These are phyloP conservation scores for Furcifer pardalis DNA, from an alignment of 2,797 vertebrate genomes.

Conservation along the genomic window DNA sequence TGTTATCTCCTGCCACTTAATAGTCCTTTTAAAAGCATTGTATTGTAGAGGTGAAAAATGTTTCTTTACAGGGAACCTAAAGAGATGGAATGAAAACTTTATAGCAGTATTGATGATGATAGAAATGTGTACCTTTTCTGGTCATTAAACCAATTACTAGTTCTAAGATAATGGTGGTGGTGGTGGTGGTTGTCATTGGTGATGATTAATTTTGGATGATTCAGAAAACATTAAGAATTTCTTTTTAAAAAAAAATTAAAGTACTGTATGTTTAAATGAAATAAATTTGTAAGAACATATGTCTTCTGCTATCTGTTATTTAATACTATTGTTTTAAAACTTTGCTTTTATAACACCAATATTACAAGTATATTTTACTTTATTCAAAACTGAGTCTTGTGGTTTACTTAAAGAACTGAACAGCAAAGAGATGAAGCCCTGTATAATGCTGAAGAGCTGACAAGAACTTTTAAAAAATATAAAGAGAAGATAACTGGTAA, in stretches of 20 bases:
- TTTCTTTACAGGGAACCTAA: neutral
- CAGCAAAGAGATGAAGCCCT: constrained; percentile 90
- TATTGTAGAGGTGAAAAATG: neutral
- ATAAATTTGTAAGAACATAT: constrained; percentile 5
- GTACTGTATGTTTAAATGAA: neutral
- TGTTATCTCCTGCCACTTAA: neutral
- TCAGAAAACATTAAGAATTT: neutral
- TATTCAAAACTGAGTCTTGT: constrained; percentile 28
- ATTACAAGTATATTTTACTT: constrained; percentile 3
- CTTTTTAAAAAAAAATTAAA: neutral
- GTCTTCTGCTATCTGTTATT: neutral
- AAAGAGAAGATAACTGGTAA: constrained; percentile 81
- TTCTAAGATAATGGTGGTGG: too few relatives aligned
- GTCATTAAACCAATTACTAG: neutral
- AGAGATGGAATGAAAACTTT: neutral
- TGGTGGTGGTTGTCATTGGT: neutral
- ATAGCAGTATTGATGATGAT: neutral
- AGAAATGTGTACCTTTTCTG: neutral
- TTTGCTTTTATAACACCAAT: constrained; percentile 10
- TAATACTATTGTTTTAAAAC: neutral
- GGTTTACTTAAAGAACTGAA: constrained; percentile 81
- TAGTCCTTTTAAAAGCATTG: neutral
- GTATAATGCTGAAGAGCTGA: constrained; percentile 84
- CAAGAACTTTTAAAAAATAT: constrained; percentile 86
- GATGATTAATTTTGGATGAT: neutral